Base-by-base conservation (phyloP, 2,797 vertebrate species). In the Gambelia wislizenii region DNA sequence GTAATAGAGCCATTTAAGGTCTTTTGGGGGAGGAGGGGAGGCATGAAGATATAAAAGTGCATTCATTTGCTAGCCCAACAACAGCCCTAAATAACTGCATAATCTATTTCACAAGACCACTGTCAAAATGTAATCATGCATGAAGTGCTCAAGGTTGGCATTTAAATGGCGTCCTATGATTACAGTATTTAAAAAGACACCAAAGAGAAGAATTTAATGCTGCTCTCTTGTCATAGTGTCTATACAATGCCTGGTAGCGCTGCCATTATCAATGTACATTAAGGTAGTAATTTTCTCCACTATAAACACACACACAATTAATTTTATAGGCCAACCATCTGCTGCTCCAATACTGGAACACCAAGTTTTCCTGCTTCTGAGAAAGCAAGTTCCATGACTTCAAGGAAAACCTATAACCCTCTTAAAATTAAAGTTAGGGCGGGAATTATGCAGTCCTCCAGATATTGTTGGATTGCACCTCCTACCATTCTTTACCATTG, bases 381-480 rank as follows among this genome's bases (percentile, higher is more conserved):
- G 30, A 42, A 33, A 72, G 18, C 78, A 22, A 54, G 36, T 22
- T 22, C 14, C 22, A 52, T 30, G 22, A 70, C 3, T 70, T 6
- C 8, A 10, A 85, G 16, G 8, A 54, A 56, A 89, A 86, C 70
- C 83, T n/a, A 42, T 10, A 83, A 49, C 59, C 5, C 13, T 54
- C 33, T 78, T 49, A 61, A 61, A 20, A 30, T 83, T 86, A 54
- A 87, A 75, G 80, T 89, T 54, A 64, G 61, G 61, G 25, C 30
- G 61, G 25, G 61, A 27, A 64, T 64, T 64, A 30, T 64, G 27
- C 61, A 64, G 61, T 27, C 61, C 27, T 33, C 8, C 64, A 67
- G 64, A 33, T 67, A 3, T 67, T 33, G 27, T 33, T 8, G 27
- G 64, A 30, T 67, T 67, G 64, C 27, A 67, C 33, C 61, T 64